phyloP scores from a whole-genome alignment of 1,140 invertebrate genomes.

The Triops cancriformis region DNA sequence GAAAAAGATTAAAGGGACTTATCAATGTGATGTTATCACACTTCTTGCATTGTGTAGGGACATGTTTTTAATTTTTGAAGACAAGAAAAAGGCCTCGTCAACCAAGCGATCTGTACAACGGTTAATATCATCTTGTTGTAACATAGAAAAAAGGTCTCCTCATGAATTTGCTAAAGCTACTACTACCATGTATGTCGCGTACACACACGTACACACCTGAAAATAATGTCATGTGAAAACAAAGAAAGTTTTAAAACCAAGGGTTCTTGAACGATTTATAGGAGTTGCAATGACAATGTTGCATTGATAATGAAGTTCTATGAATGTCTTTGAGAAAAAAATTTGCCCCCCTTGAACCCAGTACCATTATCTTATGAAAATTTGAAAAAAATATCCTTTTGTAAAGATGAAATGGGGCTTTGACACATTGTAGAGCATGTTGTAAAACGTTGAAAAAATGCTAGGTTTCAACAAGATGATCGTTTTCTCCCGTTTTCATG shows the following conservation, averaged over 20 bases:
- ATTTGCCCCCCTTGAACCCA: neutral
- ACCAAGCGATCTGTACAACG: constrained; percentile 12
- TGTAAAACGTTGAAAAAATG: neutral
- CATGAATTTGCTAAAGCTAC: neutral
- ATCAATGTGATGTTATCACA: constrained; percentile 7
- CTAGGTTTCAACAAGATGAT: neutral
- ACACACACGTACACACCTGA: neutral
- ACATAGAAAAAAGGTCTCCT: neutral
- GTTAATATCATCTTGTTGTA: constrained; percentile 12
- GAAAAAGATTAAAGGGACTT: neutral
- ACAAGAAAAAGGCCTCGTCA: constrained; percentile 4
- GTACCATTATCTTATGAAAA: neutral
- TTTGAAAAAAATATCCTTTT: neutral
- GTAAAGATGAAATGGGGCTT: neutral
- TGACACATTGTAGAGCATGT: constrained; percentile 10
- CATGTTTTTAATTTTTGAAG: neutral
- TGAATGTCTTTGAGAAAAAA: neutral
- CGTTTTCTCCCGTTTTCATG: neutral
- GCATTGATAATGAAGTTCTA: constrained; percentile 10
- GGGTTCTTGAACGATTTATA: constrained; percentile 7
- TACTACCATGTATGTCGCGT: neutral
- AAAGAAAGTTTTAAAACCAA: neutral
- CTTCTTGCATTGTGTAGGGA: constrained; percentile 7
- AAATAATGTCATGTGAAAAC: neutral
- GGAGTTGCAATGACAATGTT: constrained; percentile 10